Base-by-base conservation (phyloP, 2,113 vertebrate species). In the Sylvietta virens region DNA sequence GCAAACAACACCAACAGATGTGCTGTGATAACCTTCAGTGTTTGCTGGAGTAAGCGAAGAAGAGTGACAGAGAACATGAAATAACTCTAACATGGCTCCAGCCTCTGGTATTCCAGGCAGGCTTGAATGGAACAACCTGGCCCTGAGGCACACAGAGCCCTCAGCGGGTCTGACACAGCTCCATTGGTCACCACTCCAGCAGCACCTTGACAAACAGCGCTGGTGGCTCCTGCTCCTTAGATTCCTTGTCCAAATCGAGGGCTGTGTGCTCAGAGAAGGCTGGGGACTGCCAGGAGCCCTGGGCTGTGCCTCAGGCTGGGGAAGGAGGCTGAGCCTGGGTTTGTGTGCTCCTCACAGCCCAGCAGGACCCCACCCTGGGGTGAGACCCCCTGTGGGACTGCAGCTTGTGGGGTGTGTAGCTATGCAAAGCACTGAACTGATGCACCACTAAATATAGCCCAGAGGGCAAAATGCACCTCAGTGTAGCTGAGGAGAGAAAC, bases 131-230 rank as follows among this genome's bases (percentile, higher is more conserved):
- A 47, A 6, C 22, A 54, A 17, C 24, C n/a, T 28, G 44, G 58
- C 31, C 50, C 51, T 66, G 60, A 66, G 45, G 53, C 15, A 58
- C 18, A 1, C 56, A 53, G 76, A 54, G 16, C 26, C 33, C 45
- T 45, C 45, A 37, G 74, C 0, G 0, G 28, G 18, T 74, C 20
- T 39, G 57, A 51, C 27, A 47, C 40, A 65, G 71, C 33, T 91
- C 45, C 48, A 62, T 30, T 1, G 7, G 26, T 39, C 57, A 27
- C 10, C 45, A 26, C 13, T n/a, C 33, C 30, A 54, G 50, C 7
- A 85, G n/a, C 3, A 2, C 39, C 6, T 5, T 28, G 56, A 65
- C 45, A 53, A 84, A 50, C 22, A 35, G 12, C 0, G 0, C 42
- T 20, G 47, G 22, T n/a, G 47, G 47, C n/a, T 71, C 51, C 72